Conservation (phyloP, 2,113 vertebrate species). For the Podocnemis expansa region DNA sequence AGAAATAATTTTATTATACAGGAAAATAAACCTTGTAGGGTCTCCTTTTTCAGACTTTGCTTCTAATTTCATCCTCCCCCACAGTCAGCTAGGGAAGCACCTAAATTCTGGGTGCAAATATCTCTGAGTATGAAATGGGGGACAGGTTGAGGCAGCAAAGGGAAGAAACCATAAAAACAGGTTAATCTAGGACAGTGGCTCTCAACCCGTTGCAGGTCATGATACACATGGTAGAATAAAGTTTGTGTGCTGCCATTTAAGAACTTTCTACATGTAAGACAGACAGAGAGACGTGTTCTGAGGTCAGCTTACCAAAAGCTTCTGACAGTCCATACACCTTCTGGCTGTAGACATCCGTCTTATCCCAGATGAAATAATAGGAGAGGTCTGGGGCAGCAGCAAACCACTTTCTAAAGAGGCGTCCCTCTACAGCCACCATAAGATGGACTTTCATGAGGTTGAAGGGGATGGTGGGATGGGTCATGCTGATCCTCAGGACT, state of each 20-base stretch:
- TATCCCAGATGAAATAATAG: conserved; percentile 98
- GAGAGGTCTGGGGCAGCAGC: conserved; percentile 90
- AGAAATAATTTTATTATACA: not conserved
- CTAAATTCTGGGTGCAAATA: not conserved
- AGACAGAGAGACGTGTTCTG: not conserved
- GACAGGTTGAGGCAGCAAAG: not conserved
- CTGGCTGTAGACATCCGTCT: conserved; percentile 97
- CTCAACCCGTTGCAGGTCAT: no score
- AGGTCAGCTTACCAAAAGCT: conserved; percentile 87
- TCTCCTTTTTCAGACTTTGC: not conserved
- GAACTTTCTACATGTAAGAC: not conserved
- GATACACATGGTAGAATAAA: no score
- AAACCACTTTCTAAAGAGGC: conserved; percentile 97
- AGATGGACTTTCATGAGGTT: conserved; percentile 99
- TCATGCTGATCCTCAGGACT: conserved; percentile 91
- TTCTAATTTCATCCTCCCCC: not conserved
- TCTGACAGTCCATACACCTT: conserved; percentile 96
- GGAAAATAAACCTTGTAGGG: not conserved
- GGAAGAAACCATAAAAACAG: not conserved
- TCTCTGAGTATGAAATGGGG: not conserved
- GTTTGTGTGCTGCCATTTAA: not conserved
- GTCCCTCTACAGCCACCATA: conserved; percentile 95
- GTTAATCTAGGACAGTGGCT: not conserved
- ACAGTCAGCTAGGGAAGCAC: not conserved
- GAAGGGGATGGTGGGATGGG: conserved; percentile 92